Conservation (phyloP, 2,888 invertebrate species). For the Cephus spinipes region DNA sequence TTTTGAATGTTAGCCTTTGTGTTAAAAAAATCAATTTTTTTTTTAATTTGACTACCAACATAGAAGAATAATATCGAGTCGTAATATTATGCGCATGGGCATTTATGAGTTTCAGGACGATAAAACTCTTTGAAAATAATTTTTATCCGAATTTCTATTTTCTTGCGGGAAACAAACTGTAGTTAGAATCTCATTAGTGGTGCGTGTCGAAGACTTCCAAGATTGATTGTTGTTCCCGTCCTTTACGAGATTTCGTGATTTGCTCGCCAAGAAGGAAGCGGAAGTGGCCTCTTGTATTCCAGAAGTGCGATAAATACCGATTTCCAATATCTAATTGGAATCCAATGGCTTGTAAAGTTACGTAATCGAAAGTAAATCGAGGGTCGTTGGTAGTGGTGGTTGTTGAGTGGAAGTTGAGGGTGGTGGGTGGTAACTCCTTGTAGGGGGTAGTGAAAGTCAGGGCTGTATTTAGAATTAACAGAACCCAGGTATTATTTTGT, state of each 20-base stretch:
- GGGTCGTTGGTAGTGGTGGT: constrained; percentile 6
- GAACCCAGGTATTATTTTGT: not conserved
- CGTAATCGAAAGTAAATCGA: constrained; percentile 22
- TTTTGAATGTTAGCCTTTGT: not conserved
- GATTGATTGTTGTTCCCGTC: not conserved
- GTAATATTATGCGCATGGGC: not conserved
- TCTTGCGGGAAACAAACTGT: not conserved
- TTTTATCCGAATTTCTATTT: not conserved
- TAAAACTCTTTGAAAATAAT: not conserved
- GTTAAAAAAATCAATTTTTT: not conserved
- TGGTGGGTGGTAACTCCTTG: not conserved
- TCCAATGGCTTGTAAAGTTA: constrained; percentile 25
- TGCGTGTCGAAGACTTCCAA: not conserved
- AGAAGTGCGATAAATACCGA: constrained; percentile 20
- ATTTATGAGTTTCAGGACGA: not conserved
- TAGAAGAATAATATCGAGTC: not conserved
- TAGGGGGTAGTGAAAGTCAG: not conserved
- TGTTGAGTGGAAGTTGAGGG: not conserved
- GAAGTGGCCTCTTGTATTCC: constrained; percentile 16
- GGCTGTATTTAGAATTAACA: not conserved
- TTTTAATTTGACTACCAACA: not conserved
- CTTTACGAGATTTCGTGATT: not conserved
- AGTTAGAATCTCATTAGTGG: not conserved
- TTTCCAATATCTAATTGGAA: constrained; percentile 26
- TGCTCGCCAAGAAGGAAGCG: constrained; percentile 3